These are phyloP conservation scores for Coelopa frigida DNA, from an alignment of 1,140 invertebrate genomes.

Conservation along the genomic window DNA sequence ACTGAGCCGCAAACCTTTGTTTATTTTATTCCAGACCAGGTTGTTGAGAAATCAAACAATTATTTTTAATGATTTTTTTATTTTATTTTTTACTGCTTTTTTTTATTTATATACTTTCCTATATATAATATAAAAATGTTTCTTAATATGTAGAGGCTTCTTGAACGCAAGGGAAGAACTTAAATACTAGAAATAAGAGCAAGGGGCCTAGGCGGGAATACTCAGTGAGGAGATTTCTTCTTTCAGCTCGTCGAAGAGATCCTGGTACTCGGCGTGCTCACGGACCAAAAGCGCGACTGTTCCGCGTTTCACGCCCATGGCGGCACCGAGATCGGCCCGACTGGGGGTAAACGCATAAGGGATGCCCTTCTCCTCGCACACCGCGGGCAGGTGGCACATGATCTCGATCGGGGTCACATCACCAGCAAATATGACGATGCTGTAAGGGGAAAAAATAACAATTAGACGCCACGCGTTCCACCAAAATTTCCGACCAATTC, in stretches of 20 bases:
- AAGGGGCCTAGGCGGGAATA: conserved; percentile 40
- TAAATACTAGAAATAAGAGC: neutral
- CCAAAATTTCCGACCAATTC: too few relatives aligned
- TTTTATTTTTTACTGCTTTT: conserved; percentile 3
- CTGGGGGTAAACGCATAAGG: conserved; percentile 91
- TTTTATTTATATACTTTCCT: conserved; percentile 7
- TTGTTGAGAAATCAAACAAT: too few relatives aligned
- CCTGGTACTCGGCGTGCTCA: conserved; percentile 72
- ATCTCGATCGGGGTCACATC: conserved; percentile 94
- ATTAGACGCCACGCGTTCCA: conserved; percentile 5
- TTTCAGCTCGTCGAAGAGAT: conserved; percentile 63
- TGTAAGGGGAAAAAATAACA: conserved; percentile 43
- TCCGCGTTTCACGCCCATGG: conserved; percentile 80
- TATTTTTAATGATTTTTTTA: conserved; percentile 10
- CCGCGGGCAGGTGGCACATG: conserved; percentile 88
- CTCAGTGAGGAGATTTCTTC: conserved; percentile 55
- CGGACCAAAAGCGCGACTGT: conserved; percentile 80
- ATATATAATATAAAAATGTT: conserved; percentile 8
- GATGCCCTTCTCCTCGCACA: conserved; percentile 82
- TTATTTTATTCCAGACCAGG: too few relatives aligned
- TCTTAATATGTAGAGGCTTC: conserved; percentile 5
- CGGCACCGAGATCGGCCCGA: conserved; percentile 78
- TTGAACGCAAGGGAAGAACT: neutral
- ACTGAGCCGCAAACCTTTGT: too few relatives aligned
- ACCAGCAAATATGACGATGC: conserved; percentile 85